phyloP scores from a whole-genome alignment of 2,888 invertebrate species.

The Tigriopus californicus region DNA sequence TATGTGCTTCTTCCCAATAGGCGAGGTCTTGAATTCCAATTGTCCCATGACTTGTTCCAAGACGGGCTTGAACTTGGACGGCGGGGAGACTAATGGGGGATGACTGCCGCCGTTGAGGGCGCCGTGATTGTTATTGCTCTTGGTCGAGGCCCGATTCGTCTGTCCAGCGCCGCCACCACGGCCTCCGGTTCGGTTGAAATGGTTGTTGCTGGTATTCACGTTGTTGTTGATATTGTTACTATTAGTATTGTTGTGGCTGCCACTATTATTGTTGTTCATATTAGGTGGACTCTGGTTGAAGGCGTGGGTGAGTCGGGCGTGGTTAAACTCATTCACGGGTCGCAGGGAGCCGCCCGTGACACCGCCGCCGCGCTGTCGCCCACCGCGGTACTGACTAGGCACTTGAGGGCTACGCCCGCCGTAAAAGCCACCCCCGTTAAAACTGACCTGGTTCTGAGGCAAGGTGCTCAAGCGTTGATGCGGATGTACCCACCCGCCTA shows the following conservation, averaged over 20 bases:
- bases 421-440: background rate
- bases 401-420: background rate
- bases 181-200: background rate
- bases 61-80: background rate
- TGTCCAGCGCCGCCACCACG: background rate
- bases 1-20: constrained; percentile 3
- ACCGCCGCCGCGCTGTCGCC: background rate
- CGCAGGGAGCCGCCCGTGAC: background rate
- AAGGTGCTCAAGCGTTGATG: background rate
- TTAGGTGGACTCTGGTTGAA: too few relatives aligned
- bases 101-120: background rate
- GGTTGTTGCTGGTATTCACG: background rate
- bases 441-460: background rate
- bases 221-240: background rate
- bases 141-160: background rate
- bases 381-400: background rate
- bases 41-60: background rate
- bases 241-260: background rate
- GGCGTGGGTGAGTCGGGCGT: too few relatives aligned
- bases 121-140: background rate
- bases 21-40: constrained; percentile 7
- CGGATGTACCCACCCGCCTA: background rate
- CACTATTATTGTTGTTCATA: background rate
- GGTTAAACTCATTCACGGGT: too few relatives aligned
- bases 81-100: too few relatives aligned